Evolutionary conservation across 2,113 vertebrate species (phyloP).

Genomic region (Cairina moschata): DNA sequence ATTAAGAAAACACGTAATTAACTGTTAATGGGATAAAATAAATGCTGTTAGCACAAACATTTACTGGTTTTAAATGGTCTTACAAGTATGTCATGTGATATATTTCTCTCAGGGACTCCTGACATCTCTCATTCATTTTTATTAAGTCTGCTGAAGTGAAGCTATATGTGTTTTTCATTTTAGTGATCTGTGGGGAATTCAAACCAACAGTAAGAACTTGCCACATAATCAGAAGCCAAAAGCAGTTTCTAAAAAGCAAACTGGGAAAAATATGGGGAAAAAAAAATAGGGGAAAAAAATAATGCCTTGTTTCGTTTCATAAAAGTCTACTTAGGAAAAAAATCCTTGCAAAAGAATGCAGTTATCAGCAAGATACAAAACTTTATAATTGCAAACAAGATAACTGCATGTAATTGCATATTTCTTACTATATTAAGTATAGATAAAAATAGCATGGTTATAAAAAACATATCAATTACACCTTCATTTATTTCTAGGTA

Average conservation of each 20-base stretch:
- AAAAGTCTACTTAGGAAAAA: not conserved
- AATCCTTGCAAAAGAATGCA: not conserved
- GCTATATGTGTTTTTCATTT: constrained; percentile 89
- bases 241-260: not conserved
- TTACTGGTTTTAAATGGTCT: constrained; percentile 71
- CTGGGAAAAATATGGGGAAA: not conserved
- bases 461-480: not conserved
- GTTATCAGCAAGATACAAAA: not conserved
- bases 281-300: not conserved
- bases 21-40: constrained; percentile 7
- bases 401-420: not conserved
- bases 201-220: constrained; percentile 36
- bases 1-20: not conserved
- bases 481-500: not conserved
- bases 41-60: constrained; percentile 27
- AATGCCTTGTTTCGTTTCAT: not conserved
- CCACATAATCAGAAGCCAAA: constrained; percentile 4
- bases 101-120: constrained; percentile 95
- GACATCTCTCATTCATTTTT: constrained; percentile 97
- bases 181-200: constrained; percentile 81
- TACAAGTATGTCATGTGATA: constrained; percentile 97
- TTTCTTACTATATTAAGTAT: not conserved
- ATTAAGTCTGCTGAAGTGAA: constrained; percentile 93
- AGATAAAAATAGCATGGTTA: not conserved
- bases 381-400: not conserved